These are phyloP conservation scores for Halictus ligatus DNA, from an alignment of 2,888 invertebrate genomes.

Conservation along the genomic window DNA sequence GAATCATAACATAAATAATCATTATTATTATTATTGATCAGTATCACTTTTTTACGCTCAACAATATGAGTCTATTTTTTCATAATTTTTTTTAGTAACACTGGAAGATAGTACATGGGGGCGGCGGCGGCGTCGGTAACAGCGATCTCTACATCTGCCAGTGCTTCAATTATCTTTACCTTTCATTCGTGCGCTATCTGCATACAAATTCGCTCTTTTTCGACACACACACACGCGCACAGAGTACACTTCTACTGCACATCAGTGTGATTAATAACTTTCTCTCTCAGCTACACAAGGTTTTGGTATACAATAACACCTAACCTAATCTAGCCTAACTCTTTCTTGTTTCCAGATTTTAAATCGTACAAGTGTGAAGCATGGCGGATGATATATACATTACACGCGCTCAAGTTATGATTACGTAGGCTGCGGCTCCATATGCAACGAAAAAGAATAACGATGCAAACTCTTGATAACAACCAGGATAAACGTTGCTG, in stretches of 20 bases:
- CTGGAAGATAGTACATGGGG: slow-evolving; percentile 82
- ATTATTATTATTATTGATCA: slow-evolving; percentile 79
- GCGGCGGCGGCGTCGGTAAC: slow-evolving; percentile 66
- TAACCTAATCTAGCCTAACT: slow-evolving; percentile 76
- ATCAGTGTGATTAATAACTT: slow-evolving; percentile 28
- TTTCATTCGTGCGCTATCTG: slow-evolving; percentile 46
- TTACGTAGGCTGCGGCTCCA: slow-evolving; percentile 50
- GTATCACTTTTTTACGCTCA: slow-evolving; percentile 83
- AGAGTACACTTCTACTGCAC: slow-evolving; percentile 57
- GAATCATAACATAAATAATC: slow-evolving; percentile 83
- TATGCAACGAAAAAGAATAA: background rate
- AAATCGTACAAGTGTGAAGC: slow-evolving; percentile 77
- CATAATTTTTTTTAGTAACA: slow-evolving; percentile 75
- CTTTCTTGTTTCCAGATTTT: slow-evolving; percentile 58
- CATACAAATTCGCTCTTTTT: slow-evolving; percentile 42
- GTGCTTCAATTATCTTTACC: slow-evolving; percentile 47
- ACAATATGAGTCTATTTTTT: slow-evolving; percentile 80
- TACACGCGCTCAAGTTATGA: slow-evolving; percentile 75
- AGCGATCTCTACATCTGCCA: slow-evolving; percentile 65
- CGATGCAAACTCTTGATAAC: background rate
- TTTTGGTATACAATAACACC: slow-evolving; percentile 76
- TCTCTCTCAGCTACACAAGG: slow-evolving; percentile 72
- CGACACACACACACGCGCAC: slow-evolving; percentile 25
- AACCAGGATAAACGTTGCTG: background rate
- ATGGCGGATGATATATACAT: slow-evolving; percentile 81